Evolutionary conservation across 2,888 invertebrate genomes (phyloP).

Genomic region (Slavum lentiscoides): DNA sequence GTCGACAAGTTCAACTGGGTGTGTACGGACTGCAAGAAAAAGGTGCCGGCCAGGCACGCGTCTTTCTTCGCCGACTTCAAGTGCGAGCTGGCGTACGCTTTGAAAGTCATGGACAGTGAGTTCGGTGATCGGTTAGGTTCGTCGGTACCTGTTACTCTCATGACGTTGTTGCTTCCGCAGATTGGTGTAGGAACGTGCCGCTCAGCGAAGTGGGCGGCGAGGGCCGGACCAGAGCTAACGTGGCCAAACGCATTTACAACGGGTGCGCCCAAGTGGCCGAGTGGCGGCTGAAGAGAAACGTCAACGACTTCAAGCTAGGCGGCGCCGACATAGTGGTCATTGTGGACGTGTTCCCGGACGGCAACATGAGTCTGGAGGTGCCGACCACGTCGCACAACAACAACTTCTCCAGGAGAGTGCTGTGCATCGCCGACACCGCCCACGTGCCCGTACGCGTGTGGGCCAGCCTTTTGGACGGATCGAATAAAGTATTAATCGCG

Average conservation of each 20-base stretch:
- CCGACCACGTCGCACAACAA: slow-evolving; percentile 62
- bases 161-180: background rate
- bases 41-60: slow-evolving; percentile 62
- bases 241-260: slow-evolving; percentile 66
- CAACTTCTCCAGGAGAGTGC: slow-evolving; percentile 65
- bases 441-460: slow-evolving; percentile 61
- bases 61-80: slow-evolving; percentile 69
- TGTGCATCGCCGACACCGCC: slow-evolving; percentile 69
- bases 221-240: slow-evolving; percentile 57
- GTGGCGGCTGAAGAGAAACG: slow-evolving; percentile 61
- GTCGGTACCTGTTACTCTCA: too few relatives aligned
- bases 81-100: slow-evolving; percentile 63
- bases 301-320: slow-evolving; percentile 63
- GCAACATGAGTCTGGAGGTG: slow-evolving; percentile 62
- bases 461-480: slow-evolving; percentile 60
- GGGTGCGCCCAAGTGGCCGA: slow-evolving; percentile 64
- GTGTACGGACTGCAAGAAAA: slow-evolving; percentile 62
- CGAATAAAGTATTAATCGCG: slow-evolving; percentile 59
- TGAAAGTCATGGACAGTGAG: slow-evolving; percentile 54
- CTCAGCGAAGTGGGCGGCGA: slow-evolving; percentile 50
- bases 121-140: too few relatives aligned
- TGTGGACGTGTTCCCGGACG: slow-evolving; percentile 69
- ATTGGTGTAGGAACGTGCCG: slow-evolving; percentile 54
- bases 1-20: slow-evolving; percentile 64
- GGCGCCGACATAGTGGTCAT: slow-evolving; percentile 65